A percentile compares a stretch with the other conserved stretches of the same genome.
These are phyloP conservation scores for Lissonota sp. DNA, from an alignment of 2,888 invertebrate genomes.

Conservation along the genomic window DNA sequence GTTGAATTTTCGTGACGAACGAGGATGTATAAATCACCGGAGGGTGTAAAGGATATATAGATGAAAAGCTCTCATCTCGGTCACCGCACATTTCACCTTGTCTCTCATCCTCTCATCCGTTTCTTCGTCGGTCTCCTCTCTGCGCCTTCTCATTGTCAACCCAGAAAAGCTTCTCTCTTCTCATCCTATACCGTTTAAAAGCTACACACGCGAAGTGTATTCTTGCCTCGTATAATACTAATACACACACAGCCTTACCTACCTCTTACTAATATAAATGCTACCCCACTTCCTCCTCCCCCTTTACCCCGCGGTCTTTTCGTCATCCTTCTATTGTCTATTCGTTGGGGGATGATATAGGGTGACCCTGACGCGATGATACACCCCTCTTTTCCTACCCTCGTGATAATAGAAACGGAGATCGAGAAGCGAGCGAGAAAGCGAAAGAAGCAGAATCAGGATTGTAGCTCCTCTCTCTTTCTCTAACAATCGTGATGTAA, in stretches of 20 bases:
- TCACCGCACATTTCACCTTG: conserved; percentile 32
- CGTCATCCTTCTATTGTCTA: conserved; percentile 47
- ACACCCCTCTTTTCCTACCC: too few species aligned
- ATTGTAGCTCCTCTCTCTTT: background rate
- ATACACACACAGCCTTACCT: too few species aligned
- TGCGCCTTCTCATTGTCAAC: conserved; percentile 49
- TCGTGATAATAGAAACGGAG: conserved; percentile 47
- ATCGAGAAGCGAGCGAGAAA: background rate
- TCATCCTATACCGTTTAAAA: conserved; percentile 50
- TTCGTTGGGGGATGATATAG: conserved; percentile 13
- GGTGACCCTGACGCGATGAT: conserved; percentile 53
- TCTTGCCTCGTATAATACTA: conserved; percentile 49
- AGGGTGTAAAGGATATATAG: too few species aligned
- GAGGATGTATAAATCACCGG: too few species aligned
- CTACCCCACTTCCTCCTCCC: conserved; percentile 2
- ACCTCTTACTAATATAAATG: conserved; percentile 51
- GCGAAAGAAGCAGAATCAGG: conserved; percentile 21
- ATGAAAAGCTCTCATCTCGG: conserved; percentile 43
- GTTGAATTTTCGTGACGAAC: too few species aligned
- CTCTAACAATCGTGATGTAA: too few species aligned
- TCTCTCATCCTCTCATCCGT: conserved; percentile 6
- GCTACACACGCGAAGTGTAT: conserved; percentile 24
- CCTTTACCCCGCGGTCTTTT: background rate
- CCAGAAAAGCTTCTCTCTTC: conserved; percentile 45
- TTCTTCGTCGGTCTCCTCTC: background rate